These are phyloP conservation scores for Paradoxurus hermaphroditus DNA, from an alignment of 2,113 vertebrate genomes.

Conservation along the genomic window DNA sequence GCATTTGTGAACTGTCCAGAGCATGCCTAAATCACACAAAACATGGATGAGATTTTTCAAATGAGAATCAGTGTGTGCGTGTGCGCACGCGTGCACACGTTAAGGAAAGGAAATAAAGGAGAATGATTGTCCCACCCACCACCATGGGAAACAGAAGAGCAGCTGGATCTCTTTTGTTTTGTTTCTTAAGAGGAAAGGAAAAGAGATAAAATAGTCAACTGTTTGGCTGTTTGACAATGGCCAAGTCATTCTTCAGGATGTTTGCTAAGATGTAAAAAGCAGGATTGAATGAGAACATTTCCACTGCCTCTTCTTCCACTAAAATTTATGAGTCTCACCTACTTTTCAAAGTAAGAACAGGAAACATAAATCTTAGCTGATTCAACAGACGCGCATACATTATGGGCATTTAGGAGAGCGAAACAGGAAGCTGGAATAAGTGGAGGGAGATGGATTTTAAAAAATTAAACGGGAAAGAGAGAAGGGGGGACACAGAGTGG, in stretches of 20 bases:
- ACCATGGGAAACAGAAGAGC: background rate
- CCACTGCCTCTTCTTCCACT: background rate
- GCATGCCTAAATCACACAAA: background rate
- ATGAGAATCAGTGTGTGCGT: background rate
- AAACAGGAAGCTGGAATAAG: background rate
- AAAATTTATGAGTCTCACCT: background rate
- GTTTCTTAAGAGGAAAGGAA: background rate
- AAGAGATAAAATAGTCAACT: background rate
- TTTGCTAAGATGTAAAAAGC: background rate
- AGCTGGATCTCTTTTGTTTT: no score
- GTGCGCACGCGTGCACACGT: background rate
- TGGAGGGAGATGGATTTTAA: background rate
- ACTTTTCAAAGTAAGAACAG: background rate
- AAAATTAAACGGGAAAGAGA: background rate
- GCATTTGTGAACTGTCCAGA: background rate
- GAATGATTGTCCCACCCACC: background rate
- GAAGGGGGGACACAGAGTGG: fast-evolving
- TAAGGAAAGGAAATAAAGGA: background rate
- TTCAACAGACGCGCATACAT: background rate
- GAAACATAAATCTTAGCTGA: background rate
- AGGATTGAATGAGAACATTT: background rate
- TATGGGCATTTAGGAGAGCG: constrained; percentile 43
- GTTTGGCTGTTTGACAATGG: background rate
- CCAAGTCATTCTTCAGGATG: background rate
- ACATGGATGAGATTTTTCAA: background rate